Evolutionary conservation across 2,113 vertebrate species (phyloP).

Genomic region (Lagenorhynchus albirostris): DNA sequence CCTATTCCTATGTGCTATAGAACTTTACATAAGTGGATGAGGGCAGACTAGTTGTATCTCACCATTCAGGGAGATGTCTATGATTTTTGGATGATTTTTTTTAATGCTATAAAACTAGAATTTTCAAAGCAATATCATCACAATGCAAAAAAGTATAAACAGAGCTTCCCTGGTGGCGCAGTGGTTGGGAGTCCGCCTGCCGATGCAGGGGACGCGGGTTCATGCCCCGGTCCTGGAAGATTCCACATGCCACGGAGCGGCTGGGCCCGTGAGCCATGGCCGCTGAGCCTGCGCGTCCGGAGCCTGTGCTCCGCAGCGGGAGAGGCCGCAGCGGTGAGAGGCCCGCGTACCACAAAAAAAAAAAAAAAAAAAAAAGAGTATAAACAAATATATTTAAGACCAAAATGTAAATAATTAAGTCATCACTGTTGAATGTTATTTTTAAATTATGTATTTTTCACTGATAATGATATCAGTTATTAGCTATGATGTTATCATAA

Average conservation of each 20-base stretch:
- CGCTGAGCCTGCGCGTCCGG: no score
- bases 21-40: not conserved
- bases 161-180: not conserved
- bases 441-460: not conserved
- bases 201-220: no score
- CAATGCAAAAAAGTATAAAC: not conserved
- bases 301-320: no score
- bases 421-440: not conserved
- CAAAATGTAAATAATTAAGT: not conserved
- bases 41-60: not conserved
- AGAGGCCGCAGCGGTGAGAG: no score
- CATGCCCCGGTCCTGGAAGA: no score
- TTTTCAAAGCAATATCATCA: not conserved
- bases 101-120: not conserved
- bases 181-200: no score
- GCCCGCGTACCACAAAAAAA: no score
- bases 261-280: no score
- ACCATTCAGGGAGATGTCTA: not conserved
- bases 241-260: no score
- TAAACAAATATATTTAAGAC: not conserved
- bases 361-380: not conserved
- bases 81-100: not conserved
- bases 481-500: not conserved
- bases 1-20: not conserved
- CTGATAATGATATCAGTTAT: not conserved